A percentile compares a stretch with the other conserved stretches of the same genome.
Evolutionary conservation across 1,140 invertebrate genomes (phyloP).

Genomic region (Helicoverpa zea): DNA sequence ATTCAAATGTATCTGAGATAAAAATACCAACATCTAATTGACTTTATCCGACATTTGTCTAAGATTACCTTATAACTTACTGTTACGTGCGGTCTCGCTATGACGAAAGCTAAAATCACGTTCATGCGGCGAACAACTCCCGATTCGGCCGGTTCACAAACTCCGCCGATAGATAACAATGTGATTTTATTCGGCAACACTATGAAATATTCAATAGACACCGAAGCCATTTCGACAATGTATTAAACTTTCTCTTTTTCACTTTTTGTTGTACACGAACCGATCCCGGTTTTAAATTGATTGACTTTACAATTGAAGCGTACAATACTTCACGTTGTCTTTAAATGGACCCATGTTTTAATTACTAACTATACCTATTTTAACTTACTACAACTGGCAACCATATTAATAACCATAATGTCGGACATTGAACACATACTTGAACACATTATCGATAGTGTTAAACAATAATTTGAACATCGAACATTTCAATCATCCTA

Average conservation of each 20-base stretch:
- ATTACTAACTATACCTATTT: too few relatives aligned
- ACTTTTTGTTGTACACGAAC: not conserved
- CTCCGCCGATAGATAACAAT: not conserved
- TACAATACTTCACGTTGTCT: too few relatives aligned
- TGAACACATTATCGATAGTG: constrained; percentile 4
- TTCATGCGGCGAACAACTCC: not conserved
- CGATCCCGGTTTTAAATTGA: not conserved
- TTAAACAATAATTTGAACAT: constrained; percentile 1
- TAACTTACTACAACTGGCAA: too few relatives aligned
- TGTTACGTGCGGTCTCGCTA: constrained; percentile 20
- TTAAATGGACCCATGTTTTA: too few relatives aligned
- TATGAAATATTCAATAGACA: constrained; percentile 12
- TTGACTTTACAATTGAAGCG: too few relatives aligned
- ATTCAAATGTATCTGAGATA: constrained; percentile 45
- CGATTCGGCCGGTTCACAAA: not conserved
- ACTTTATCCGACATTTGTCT: constrained; percentile 47
- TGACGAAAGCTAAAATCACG: constrained; percentile 33
- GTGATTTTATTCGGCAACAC: constrained; percentile 18
- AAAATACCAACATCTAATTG: constrained; percentile 50
- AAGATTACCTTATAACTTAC: constrained; percentile 47
- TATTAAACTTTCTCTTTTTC: constrained; percentile 12
- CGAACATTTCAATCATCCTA: constrained; percentile 25
- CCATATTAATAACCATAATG: too few relatives aligned
- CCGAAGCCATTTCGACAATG: not conserved
- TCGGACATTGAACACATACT: not conserved